Base-by-base conservation (phyloP, 2,888 invertebrate genomes). In the Papilio demoleus region DNA sequence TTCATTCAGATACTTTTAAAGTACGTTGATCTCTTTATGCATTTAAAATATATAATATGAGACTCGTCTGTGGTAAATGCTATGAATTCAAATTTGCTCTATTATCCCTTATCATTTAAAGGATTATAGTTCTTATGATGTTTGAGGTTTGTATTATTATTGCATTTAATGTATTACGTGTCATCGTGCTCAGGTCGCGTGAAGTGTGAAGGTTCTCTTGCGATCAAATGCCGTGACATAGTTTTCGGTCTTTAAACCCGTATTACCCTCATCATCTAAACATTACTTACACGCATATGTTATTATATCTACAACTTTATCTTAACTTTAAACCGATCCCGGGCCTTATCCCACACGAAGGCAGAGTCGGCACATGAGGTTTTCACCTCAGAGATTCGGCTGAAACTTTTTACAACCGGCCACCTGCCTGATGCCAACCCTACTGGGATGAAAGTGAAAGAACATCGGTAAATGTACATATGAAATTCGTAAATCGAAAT, bases 171-270 rank as follows among this genome's bases (percentile, higher is more conserved):
- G 34, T 27, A 59, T 17, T 22, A 42, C 34, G 14, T 40, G 42
- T 62, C 67, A 56, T 40, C 53, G 42, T 56, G 67, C 19, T 53
- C 61, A 67, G 53, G 50, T 60, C 53, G 56, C 67, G 56, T 62
- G 67, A 67, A 67, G 62, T 62, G 60, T 31, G 67, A 67, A 53
- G 61, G 61, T 42, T 38, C 42, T 62, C 22, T 61, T 53, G 22
- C 27, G 36, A 38, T 27, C 24, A n/a, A n/a, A n/a, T 45, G 34
- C 67, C 67, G 1, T 67, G 67, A 67, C 67, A 67, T 50, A 62
- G 67, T 56, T 67, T 42, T 53, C 40, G 56, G 56, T 42, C 62
- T 34, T 53, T 38, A 45, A 53, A 62, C 67, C 27, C 53, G 9
- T 17, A 27, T 53, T 53, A 53, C 2, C n/a, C 53, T 4, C n/a